Conservation (phyloP, 2,888 invertebrate genomes). For the Euzophera pinguis region DNA sequence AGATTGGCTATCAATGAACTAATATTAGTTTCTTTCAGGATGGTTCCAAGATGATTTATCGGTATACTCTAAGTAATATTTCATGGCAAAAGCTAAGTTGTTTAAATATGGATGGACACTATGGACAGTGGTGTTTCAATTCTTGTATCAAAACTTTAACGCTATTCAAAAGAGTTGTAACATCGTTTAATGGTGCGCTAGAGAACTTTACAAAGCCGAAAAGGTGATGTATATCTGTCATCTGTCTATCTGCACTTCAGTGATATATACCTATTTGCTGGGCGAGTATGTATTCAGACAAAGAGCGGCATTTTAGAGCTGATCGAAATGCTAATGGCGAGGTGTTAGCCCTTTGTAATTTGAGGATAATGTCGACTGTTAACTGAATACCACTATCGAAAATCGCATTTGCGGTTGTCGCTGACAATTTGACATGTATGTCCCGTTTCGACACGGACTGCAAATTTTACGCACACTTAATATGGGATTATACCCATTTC, state of each 20-base stretch:
- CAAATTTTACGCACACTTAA: not conserved
- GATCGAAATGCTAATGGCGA: slow-evolving; percentile 44
- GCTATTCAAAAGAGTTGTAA: too few species aligned
- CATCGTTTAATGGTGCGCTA: too few species aligned
- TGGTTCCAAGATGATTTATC: slow-evolving; percentile 12
- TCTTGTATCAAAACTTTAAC: too few species aligned
- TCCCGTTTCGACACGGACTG: not conserved
- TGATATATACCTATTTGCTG: too few species aligned
- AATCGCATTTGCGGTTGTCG: slow-evolving; percentile 38
- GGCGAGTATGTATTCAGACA: too few species aligned
- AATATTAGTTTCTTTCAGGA: slow-evolving; percentile 13
- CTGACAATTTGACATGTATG: slow-evolving; percentile 15
- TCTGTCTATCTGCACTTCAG: too few species aligned
- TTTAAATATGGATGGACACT: not conserved
- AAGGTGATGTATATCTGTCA: too few species aligned
- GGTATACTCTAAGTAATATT: not conserved
- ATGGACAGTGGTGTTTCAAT: not conserved
- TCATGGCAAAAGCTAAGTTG: not conserved
- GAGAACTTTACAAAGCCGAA: too few species aligned
- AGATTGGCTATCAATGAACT: slow-evolving; percentile 12
- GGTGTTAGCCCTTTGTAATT: slow-evolving; percentile 56
- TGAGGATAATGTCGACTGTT: slow-evolving; percentile 53
- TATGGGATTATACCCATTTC: not conserved
- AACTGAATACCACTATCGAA: slow-evolving; percentile 38
- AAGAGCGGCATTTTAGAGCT: slow-evolving; percentile 19